Percentiles rank a stretch among this genome's conserved stretches.
Evolutionary conservation across 2,888 invertebrate genomes (phyloP).

Genomic region (Cerceris rybyensis): DNA sequence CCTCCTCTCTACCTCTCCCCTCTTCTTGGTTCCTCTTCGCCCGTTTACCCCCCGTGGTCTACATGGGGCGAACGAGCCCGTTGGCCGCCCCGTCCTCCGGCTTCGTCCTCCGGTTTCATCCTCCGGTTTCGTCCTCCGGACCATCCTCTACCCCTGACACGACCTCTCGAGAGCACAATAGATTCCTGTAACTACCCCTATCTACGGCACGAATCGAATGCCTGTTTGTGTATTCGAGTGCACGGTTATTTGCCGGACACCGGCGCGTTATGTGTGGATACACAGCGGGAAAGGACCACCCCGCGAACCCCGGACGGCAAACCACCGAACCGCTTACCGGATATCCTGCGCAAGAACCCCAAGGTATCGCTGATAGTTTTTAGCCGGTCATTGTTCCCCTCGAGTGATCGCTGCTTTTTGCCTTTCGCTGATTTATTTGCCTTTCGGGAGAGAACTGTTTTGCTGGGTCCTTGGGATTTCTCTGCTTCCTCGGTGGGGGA

Average conservation of each 20-base stretch:
- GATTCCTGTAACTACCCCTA: slow-evolving; percentile 77
- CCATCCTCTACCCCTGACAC: slow-evolving; percentile 36
- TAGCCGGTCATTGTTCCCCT: too few relatives aligned
- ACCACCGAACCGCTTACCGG: not conserved
- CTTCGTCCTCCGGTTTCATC: slow-evolving; percentile 36
- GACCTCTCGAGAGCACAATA: slow-evolving; percentile 74
- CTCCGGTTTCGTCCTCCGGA: slow-evolving; percentile 25
- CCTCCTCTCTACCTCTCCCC: slow-evolving; percentile 12
- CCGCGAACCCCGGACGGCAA: not conserved
- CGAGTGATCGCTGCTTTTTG: too few relatives aligned
- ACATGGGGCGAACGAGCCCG: too few relatives aligned
- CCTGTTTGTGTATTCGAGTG: slow-evolving; percentile 77
- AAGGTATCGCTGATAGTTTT: not conserved
- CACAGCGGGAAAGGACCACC: slow-evolving; percentile 1
- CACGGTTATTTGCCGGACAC: slow-evolving; percentile 76
- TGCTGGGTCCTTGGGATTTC: too few relatives aligned
- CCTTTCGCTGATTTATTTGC: too few relatives aligned
- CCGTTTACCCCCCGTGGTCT: slow-evolving; percentile 1
- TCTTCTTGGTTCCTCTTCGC: not conserved
- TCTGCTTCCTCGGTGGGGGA: too few relatives aligned
- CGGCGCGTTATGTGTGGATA: slow-evolving; percentile 36
- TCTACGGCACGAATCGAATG: slow-evolving; percentile 74
- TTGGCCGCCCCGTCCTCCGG: too few relatives aligned
- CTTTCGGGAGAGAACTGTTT: too few relatives aligned
- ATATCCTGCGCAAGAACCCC: not conserved